These are phyloP conservation scores for Telenomus remus DNA, from an alignment of 1,140 invertebrate genomes.

Conservation along the genomic window DNA sequence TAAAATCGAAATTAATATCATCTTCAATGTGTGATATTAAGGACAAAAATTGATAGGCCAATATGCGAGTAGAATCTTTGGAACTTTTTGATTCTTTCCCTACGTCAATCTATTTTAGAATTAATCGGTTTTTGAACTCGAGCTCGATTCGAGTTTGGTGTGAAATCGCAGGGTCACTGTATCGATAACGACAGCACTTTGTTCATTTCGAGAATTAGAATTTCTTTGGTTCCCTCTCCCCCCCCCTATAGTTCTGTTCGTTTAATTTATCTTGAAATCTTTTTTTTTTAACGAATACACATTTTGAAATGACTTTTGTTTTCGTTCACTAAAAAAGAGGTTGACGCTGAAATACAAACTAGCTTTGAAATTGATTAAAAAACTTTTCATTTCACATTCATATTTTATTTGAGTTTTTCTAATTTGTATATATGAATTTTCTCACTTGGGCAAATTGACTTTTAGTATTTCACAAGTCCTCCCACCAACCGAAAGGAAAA, in stretches of 20 bases:
- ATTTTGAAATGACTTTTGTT: not conserved
- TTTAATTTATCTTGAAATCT: conserved; percentile 1
- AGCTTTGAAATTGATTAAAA: not conserved
- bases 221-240: conserved; percentile 18
- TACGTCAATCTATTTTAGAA: conserved; percentile 36
- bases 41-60: conserved; percentile 2
- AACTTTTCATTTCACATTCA: no score
- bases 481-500: no score
- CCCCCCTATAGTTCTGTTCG: conserved; percentile 15
- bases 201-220: conserved; percentile 33
- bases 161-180: conserved; percentile 42
- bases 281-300: not conserved
- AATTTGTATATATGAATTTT: no score
- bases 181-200: conserved; percentile 34
- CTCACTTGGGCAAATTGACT: no score
- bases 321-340: not conserved
- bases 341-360: not conserved
- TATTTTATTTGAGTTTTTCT: no score
- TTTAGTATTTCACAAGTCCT: no score
- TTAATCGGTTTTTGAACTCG: conserved; percentile 21
- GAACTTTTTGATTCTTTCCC: conserved; percentile 23
- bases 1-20: conserved; percentile 38
- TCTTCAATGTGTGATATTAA: not conserved
- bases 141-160: conserved; percentile 27
- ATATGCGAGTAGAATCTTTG: conserved; percentile 4